Evolutionary conservation across 2,113 vertebrate species (phyloP).

Genomic region (Myotis lucifugus): DNA sequence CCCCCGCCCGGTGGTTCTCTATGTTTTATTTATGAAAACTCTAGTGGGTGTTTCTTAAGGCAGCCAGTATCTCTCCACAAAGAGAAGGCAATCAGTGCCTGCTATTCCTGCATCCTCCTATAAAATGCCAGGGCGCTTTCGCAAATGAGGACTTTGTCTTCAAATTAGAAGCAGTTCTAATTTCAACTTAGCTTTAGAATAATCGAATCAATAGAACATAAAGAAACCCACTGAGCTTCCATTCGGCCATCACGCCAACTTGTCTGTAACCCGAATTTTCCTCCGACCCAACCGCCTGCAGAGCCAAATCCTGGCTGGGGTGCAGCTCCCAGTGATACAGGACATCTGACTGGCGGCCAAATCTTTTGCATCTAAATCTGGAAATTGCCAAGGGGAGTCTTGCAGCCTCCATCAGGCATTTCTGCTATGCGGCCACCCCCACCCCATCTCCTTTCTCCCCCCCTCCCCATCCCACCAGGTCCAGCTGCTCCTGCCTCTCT

Average conservation of each 20-base stretch:
- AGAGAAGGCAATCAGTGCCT: constrained; percentile 28
- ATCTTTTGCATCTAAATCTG: not conserved
- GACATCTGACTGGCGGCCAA: not conserved
- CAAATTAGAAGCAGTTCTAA: not conserved
- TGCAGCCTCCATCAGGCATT: not conserved
- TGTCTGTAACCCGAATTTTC: not conserved
- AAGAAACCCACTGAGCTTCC: constrained; percentile 15
- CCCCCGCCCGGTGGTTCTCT: not conserved
- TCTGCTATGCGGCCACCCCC: not conserved
- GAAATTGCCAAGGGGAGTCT: not conserved
- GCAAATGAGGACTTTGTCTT: not conserved
- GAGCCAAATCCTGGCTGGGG: not conserved
- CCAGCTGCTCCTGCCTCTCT: not conserved
- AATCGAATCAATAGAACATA: not conserved
- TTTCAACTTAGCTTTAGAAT: constrained; percentile 25
- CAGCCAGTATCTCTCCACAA: not conserved
- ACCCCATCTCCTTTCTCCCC: not conserved
- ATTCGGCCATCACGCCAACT: not conserved
- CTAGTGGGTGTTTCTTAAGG: constrained; percentile 41
- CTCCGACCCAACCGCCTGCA: not conserved
- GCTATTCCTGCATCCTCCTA: not conserved
- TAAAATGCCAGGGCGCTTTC: constrained; percentile 6
- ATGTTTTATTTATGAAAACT: constrained; percentile 67
- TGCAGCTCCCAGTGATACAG: not conserved
- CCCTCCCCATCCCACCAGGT: too few relatives aligned